A percentile compares a stretch with the other conserved stretches of the same genome.
phyloP scores from a whole-genome alignment of 2,113 vertebrate species.

The Chunga burmeisteri region DNA sequence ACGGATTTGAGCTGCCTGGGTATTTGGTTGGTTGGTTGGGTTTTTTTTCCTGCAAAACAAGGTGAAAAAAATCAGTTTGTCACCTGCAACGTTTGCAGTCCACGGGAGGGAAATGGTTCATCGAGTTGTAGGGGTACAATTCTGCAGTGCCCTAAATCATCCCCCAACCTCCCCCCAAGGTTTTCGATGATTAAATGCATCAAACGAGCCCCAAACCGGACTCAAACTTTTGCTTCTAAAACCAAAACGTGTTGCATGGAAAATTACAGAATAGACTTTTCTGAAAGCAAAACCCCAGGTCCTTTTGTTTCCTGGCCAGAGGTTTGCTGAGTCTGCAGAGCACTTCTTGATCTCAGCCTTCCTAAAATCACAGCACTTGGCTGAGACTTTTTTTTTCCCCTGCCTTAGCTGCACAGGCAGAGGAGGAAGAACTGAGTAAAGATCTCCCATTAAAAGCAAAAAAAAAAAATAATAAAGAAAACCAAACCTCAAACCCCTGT shows the following conservation, averaged over 20 bases:
- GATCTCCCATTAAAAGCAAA: not conserved
- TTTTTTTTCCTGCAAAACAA: not conserved
- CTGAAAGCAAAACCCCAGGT: not conserved
- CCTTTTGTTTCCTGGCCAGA: not conserved
- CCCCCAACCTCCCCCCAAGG: not conserved
- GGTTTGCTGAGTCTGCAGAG: conserved; percentile 25
- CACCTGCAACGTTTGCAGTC: not conserved
- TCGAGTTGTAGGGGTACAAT: accelerated
- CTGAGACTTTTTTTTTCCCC: not conserved
- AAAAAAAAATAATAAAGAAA: not conserved
- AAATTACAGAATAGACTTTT: not conserved
- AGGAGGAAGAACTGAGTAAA: not conserved
- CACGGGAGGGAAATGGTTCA: accelerated
- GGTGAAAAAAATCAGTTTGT: not conserved
- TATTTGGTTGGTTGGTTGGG: not conserved
- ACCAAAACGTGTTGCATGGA: not conserved
- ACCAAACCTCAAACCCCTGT: not conserved
- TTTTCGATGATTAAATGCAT: not conserved
- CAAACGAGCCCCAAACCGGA: not conserved
- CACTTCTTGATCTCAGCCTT: not conserved
- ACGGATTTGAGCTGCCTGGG: not conserved
- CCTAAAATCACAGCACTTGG: not conserved
- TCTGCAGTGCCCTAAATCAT: not conserved
- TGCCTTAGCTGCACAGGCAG: not conserved
- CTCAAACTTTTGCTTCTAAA: not conserved